Evolutionary conservation across 2,888 invertebrate genomes (phyloP), one percentile per base, ranked within the genome.

Genomic region (Drosophila bunnanda): DNA sequence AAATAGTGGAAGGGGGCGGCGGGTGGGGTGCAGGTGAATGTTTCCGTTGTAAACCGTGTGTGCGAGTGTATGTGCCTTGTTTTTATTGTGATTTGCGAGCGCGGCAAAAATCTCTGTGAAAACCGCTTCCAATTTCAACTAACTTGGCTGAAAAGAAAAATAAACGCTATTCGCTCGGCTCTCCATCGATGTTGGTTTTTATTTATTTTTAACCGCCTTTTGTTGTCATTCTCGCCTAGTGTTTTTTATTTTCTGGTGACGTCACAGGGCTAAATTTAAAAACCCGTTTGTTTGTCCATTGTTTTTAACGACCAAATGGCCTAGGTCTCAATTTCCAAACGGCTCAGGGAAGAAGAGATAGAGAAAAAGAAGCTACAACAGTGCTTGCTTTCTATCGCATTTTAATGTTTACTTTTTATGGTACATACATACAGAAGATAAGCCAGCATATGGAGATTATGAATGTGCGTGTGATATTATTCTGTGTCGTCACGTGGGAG

Each of bases 281-380:
- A 83, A 80, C 77, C 83, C 56, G 85, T 80, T 84, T 72, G 74
- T 74, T 74, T 74, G 69, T 36, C 53, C 78, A 76, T 82, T 82
- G 81, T 82, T 72, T 61, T 61, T 43, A 62, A 50, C 60, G 68
- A 62, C 64, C 56, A 54, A 43, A 61, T 25, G 28, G 52, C 15
- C 46, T 55, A 54, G 57, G 39, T 76, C 57, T 68, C 60, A 67
- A 71, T 71, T 56, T 36, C 69, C 60, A 54, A 72, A 66, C 73
- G 61, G 59, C 58, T 20, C 43, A 69, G 46, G 22, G 52, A 56
- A 13, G 22, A 56, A 54, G 62, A 39, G 34, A 52, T 34, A 34
- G 15, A 15, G 10, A 34, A 34, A 9, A 52, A 15, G 50, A 50
- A 50, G 30, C 30, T 32, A 32, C 34, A 22, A 34, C 50, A 52